These are phyloP conservation scores for Micoletzkya japonica DNA, from an alignment of 2,888 invertebrate genomes.

Conservation along the genomic window DNA sequence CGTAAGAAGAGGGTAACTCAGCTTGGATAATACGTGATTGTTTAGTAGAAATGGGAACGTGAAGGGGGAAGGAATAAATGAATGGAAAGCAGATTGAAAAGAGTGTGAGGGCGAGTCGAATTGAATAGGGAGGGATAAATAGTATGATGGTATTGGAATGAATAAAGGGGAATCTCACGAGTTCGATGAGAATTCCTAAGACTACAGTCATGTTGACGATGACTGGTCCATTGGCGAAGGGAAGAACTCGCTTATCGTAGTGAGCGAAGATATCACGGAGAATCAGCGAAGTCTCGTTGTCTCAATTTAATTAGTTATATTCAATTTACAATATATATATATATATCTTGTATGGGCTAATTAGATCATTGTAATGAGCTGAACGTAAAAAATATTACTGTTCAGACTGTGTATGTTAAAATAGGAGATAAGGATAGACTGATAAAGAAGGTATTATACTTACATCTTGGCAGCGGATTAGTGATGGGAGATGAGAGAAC, in stretches of 20 bases:
- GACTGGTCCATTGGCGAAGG: slow-evolving; percentile 53
- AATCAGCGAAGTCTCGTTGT: slow-evolving; percentile 45
- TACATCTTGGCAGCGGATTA: neutral
- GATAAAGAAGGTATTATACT: neutral
- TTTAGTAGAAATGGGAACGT: too few relatives aligned
- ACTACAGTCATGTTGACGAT: slow-evolving; percentile 58
- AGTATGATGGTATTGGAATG: neutral
- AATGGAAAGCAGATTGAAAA: too few relatives aligned
- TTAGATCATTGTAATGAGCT: neutral
- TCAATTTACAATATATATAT: too few relatives aligned
- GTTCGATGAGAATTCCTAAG: slow-evolving; percentile 55
- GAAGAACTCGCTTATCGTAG: slow-evolving; percentile 55
- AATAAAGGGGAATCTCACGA: slow-evolving; percentile 38
- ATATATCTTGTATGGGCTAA: neutral
- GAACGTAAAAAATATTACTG: too few relatives aligned
- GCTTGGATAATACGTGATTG: too few relatives aligned
- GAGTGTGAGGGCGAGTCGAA: too few relatives aligned
- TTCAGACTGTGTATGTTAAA: too few relatives aligned
- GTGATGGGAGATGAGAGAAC: neutral
- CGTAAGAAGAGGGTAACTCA: too few relatives aligned
- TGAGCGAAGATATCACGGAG: slow-evolving; percentile 48
- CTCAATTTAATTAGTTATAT: slow-evolving; percentile 25
- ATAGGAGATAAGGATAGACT: too few relatives aligned
- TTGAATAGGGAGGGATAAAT: too few relatives aligned
- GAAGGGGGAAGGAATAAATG: too few relatives aligned